Evolutionary conservation across 2,113 vertebrate genomes (phyloP).

Genomic region (Mobula hypostoma): DNA sequence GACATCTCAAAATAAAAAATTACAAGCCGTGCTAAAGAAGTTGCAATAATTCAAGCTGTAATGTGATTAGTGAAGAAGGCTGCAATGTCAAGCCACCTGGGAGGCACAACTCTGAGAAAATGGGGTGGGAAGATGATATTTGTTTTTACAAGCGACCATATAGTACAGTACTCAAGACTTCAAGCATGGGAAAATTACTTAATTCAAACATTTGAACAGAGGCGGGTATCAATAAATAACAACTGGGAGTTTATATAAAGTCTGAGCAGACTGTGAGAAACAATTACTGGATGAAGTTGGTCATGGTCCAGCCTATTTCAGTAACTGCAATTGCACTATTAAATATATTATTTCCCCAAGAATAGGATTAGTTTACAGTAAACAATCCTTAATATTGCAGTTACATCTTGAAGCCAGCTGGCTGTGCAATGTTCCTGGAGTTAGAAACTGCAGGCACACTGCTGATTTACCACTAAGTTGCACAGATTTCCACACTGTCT

Average conservation of each 20-base stretch:
- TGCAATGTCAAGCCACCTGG: neutral
- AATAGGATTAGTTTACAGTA: neutral
- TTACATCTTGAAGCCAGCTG: conserved; percentile 17
- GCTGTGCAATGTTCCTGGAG: neutral
- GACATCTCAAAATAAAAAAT: neutral
- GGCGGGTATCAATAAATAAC: neutral
- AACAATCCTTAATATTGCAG: neutral
- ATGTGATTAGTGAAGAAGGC: neutral
- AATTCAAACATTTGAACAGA: neutral
- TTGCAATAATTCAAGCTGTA: neutral
- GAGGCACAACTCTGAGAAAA: neutral
- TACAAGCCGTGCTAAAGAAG: neutral
- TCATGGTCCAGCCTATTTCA: conserved; percentile 14
- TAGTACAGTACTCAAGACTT: neutral
- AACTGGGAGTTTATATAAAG: neutral
- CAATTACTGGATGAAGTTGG: neutral
- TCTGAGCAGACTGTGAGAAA: neutral
- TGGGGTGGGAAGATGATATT: neutral
- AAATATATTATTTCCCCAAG: neutral
- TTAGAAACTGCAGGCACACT: neutral
- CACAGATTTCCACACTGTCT: neutral
- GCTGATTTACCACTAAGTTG: neutral
- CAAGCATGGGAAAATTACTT: neutral
- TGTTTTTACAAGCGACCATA: neutral
- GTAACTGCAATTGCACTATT: neutral